These are phyloP conservation scores for Toxonevra muliebris DNA, from an alignment of 2,888 invertebrate species.

Conservation along the genomic window DNA sequence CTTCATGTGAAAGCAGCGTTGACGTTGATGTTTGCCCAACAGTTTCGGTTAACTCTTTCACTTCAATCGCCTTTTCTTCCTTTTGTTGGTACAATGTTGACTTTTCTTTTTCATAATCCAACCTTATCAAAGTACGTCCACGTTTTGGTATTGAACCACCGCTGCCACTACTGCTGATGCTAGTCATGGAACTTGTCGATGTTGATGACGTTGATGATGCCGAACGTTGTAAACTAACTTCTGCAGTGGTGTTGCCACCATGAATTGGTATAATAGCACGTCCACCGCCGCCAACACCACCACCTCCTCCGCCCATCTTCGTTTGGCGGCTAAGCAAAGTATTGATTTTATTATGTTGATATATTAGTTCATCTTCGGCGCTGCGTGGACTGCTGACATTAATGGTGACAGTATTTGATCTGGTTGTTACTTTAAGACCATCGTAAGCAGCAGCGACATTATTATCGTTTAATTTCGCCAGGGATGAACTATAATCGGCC, in stretches of 20 bases:
- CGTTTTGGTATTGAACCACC: constrained; percentile 46
- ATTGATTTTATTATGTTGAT: constrained; percentile 62
- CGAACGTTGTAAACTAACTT: constrained; percentile 54
- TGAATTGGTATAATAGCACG: constrained; percentile 66
- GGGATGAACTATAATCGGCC: constrained; percentile 65
- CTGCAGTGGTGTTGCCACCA: constrained; percentile 38
- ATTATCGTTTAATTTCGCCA: constrained; percentile 15
- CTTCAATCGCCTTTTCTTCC: not conserved
- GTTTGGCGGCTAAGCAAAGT: constrained; percentile 55
- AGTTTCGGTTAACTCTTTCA: not conserved
- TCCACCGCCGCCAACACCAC: constrained; percentile 35
- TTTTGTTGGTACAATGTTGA: constrained; percentile 17
- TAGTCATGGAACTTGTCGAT: constrained; percentile 49
- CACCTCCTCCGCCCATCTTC: constrained; percentile 15
- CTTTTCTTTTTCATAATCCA: constrained; percentile 59
- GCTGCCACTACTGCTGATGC: constrained; percentile 46
- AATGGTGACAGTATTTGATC: constrained; percentile 72
- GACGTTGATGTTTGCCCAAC: constrained; percentile 10
- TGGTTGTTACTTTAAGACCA: constrained; percentile 66
- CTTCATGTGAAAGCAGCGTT: constrained; percentile 57
- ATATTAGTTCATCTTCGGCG: constrained; percentile 57
- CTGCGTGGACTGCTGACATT: constrained; percentile 62
- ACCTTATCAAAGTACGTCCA: constrained; percentile 60
- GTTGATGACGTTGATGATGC: constrained; percentile 61
- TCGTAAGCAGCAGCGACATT: constrained; percentile 20